phyloP scores from a whole-genome alignment of 2,888 invertebrate species.

The Cheilosia vernalis region DNA sequence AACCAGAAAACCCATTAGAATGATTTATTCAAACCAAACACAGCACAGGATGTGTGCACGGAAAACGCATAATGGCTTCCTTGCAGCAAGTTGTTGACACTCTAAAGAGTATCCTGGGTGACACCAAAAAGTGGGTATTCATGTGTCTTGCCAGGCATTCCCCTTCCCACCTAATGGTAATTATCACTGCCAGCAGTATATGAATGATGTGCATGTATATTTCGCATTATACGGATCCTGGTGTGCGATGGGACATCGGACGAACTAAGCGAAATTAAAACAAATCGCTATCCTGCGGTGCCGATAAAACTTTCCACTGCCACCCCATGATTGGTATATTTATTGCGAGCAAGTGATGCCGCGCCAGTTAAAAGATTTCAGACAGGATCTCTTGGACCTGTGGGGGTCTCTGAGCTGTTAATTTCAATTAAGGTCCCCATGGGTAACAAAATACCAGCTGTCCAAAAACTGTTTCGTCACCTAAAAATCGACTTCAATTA shows the following conservation, averaged over 20 bases:
- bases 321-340: constrained; percentile 26
- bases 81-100: constrained; percentile 16
- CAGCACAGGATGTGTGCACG: constrained; percentile 8
- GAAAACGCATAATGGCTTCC: constrained; percentile 15
- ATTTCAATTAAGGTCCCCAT: not conserved
- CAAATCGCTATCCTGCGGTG: constrained; percentile 37
- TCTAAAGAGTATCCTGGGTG: constrained; percentile 19
- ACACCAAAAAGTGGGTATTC: constrained; percentile 32
- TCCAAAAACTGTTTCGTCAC: not conserved
- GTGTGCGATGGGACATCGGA: not conserved
- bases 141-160: constrained; percentile 33
- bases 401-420: not conserved
- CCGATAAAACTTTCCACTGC: not conserved
- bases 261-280: constrained; percentile 21
- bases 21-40: constrained; percentile 26
- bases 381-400: not conserved
- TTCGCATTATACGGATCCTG: not conserved
- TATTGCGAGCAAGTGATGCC: constrained; percentile 9
- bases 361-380: not conserved
- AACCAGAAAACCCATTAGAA: constrained; percentile 23
- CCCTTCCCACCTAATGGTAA: constrained; percentile 9
- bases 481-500: not conserved
- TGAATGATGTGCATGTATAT: not conserved
- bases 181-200: constrained; percentile 10
- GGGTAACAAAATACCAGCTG: not conserved